Percentiles rank a stretch among this genome's conserved stretches.
Conservation (phyloP, 2,888 invertebrate species). For the Ecliptopera silaceata region DNA sequence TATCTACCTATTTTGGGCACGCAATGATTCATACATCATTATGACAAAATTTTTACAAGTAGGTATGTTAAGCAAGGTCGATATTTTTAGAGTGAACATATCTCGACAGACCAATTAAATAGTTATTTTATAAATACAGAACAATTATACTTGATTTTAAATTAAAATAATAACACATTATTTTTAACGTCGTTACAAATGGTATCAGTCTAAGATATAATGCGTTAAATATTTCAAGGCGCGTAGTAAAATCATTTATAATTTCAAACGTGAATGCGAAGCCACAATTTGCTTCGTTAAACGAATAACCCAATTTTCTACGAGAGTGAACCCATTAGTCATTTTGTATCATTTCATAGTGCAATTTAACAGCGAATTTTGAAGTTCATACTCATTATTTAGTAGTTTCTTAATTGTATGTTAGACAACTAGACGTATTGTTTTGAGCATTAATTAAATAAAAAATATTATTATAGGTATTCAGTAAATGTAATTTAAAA, state of each 20-base stretch:
- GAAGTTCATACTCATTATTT: neutral
- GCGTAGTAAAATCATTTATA: slow-evolving; percentile 4
- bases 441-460: too few relatives aligned
- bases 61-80: neutral
- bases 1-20: neutral
- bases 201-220: neutral
- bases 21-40: neutral
- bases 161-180: neutral
- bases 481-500: too few relatives aligned
- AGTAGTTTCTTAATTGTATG: neutral
- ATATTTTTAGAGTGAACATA: too few relatives aligned
- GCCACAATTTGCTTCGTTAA: slow-evolving; percentile 31
- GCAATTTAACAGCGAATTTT: slow-evolving; percentile 19
- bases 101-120: too few relatives aligned
- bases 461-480: too few relatives aligned
- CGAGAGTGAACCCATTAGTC: slow-evolving; percentile 43
- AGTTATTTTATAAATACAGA: too few relatives aligned
- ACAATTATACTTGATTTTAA: too few relatives aligned
- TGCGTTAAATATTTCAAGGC: neutral
- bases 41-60: neutral
- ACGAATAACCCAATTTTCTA: slow-evolving; percentile 44
- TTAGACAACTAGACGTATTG: too few relatives aligned
- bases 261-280: slow-evolving; percentile 20
- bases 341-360: slow-evolving; percentile 35
- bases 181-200: too few relatives aligned